These are phyloP conservation scores for Sussaba pulchella DNA, from an alignment of 2,888 invertebrate species.

Conservation along the genomic window DNA sequence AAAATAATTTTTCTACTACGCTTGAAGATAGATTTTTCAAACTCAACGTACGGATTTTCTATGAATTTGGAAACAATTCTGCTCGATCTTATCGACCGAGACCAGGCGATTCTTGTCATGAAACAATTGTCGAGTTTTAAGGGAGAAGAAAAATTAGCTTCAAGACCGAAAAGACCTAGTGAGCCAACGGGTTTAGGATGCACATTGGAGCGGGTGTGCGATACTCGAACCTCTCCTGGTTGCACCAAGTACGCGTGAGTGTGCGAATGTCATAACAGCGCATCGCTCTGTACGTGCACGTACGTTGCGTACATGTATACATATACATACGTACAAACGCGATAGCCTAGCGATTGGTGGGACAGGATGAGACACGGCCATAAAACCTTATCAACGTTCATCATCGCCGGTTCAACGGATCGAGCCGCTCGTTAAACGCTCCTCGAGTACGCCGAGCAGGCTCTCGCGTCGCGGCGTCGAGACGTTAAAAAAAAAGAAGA, in stretches of 20 bases:
- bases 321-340: too few species aligned
- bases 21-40: too few species aligned
- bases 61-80: too few species aligned
- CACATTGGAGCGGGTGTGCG: neutral
- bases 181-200: neutral
- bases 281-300: constrained; percentile 31
- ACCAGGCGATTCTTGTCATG: too few species aligned
- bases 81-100: too few species aligned
- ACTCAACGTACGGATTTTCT: too few species aligned
- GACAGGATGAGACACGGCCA: constrained; percentile 79
- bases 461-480: constrained; percentile 70
- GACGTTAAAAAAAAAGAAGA: constrained; percentile 64
- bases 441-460: constrained; percentile 70
- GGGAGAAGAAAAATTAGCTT: neutral
- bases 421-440: constrained; percentile 78
- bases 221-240: neutral
- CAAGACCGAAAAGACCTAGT: neutral
- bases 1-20: too few species aligned
- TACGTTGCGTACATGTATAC: constrained; percentile 52
- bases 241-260: constrained; percentile 18
- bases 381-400: constrained; percentile 81
- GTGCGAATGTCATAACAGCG: constrained; percentile 26
- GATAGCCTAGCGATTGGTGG: constrained; percentile 74
- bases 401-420: constrained; percentile 79
- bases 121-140: too few species aligned